Evolutionary conservation across 2,888 invertebrate species (phyloP), one percentile per base, ranked within the genome.

Genomic region (Himalopsyche tibetana): DNA sequence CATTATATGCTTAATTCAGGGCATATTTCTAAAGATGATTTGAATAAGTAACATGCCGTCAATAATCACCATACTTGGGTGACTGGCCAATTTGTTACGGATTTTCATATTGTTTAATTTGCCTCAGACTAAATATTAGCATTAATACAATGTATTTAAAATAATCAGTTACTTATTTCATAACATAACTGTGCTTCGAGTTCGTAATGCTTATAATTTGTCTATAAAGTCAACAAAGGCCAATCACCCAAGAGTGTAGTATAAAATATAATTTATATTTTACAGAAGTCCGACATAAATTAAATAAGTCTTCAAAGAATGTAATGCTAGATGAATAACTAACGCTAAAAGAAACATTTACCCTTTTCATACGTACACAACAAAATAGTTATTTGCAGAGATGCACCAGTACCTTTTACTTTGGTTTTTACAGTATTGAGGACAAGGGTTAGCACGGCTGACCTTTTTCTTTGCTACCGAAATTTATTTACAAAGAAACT

Each of bases 381-480:
- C 51, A 45, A 51, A 42, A 28, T 81, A 81, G 51, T 8, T 40
- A 2, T 63, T 9, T 15, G 28, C 63, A 63, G 15, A 63, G 63
- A 63, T 19, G 63, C 63, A 63, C 6, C 8, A 63, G 19, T 63
- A 19, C 63, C 63, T 63, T 63, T 63, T 63, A 63, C 63, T 63
- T 63, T 63, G 63, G 11, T 63, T 81, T 45, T 81, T 51, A 81
- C 51, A 45, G 51, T 45, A 83, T 40, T 45, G 83, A 69, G 83
- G 69, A 83, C 85, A 85, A 85, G 85, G 85, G 85, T 85, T 79
- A 85, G 82, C 82, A 74, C 51, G 85, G 11, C 15, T 74, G 86
- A 86, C 84, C 86, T 86, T 86, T 86, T 36, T 38, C 79, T 15
- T 11, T 17, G 85, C 85, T 85, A 85, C 83, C 80, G 83, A 85